Evolutionary conservation across 2,888 invertebrate species (phyloP), one percentile per base, ranked within the genome.

Genomic region (Tinea pellionella): DNA sequence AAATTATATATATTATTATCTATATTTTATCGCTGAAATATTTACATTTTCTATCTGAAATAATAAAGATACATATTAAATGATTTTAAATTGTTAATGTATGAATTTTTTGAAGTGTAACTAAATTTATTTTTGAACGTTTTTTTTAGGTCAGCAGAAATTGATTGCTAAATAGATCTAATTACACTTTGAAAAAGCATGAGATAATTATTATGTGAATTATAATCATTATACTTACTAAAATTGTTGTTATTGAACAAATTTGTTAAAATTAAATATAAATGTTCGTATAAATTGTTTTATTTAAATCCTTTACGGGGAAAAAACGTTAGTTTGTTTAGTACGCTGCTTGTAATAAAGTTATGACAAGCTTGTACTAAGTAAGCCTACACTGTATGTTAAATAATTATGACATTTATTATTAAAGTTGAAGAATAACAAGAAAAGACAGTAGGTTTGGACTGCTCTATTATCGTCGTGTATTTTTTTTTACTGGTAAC

Each of bases 401-500:
- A n/a, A n/a, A n/a, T n/a, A n/a, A n/a, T n/a, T n/a, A n/a, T n/a
- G n/a, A n/a, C n/a, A n/a, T n/a, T n/a, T n/a, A n/a, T n/a, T n/a
- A n/a, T n/a, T n/a, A n/a, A n/a, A n/a, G n/a, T n/a, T n/a, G n/a
- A n/a, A n/a, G n/a, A n/a, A n/a, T n/a, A n/a, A n/a, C n/a, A n/a
- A n/a, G n/a, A n/a, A n/a, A n/a, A n/a, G n/a, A n/a, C n/a, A n/a
- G n/a, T n/a, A n/a, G n/a, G n/a, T n/a, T n/a, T n/a, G n/a, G n/a
- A n/a, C n/a, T n/a, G n/a, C n/a, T n/a, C n/a, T n/a, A n/a, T n/a
- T n/a, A n/a, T n/a, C n/a, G n/a, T n/a, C n/a, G n/a, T n/a, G n/a
- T n/a, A n/a, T n/a, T n/a, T n/a, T 16, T 65, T 61, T 65, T 68
- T 63, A 64, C 64, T 53, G 53, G 70, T 73, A 24, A 24, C 24